These are phyloP conservation scores for Oreochromis mossambicus DNA, from an alignment of 2,797 vertebrate genomes.

Conservation along the genomic window DNA sequence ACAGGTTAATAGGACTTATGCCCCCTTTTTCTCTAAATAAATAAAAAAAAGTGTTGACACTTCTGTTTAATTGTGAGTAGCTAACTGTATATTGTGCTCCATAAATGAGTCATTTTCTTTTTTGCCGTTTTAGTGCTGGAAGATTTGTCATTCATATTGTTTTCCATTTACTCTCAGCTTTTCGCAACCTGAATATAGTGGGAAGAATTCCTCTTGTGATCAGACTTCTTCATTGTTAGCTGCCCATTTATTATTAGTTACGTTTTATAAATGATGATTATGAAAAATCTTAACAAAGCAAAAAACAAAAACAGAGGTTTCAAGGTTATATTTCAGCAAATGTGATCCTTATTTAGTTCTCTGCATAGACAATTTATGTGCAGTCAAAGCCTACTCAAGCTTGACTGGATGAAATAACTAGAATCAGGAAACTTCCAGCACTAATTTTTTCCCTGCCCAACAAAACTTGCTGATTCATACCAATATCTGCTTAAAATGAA, in stretches of 20 bases:
- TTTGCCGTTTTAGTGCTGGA: background rate
- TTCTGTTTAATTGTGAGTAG: background rate
- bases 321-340: background rate
- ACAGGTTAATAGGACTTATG: background rate
- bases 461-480: background rate
- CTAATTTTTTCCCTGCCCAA: background rate
- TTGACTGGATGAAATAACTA: background rate
- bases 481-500: background rate
- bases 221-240: background rate
- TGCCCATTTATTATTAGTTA: background rate
- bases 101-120: background rate
- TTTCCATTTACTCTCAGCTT: background rate
- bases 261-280: background rate
- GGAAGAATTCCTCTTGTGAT: background rate
- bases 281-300: background rate
- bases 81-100: background rate
- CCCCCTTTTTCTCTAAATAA: background rate
- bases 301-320: background rate
- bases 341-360: background rate
- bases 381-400: background rate
- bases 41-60: background rate
- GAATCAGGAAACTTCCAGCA: background rate
- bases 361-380: background rate
- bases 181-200: background rate
- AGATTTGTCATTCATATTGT: background rate